Base-by-base conservation (phyloP, 2,888 invertebrate genomes). In the Heterodera filipjevi region DNA sequence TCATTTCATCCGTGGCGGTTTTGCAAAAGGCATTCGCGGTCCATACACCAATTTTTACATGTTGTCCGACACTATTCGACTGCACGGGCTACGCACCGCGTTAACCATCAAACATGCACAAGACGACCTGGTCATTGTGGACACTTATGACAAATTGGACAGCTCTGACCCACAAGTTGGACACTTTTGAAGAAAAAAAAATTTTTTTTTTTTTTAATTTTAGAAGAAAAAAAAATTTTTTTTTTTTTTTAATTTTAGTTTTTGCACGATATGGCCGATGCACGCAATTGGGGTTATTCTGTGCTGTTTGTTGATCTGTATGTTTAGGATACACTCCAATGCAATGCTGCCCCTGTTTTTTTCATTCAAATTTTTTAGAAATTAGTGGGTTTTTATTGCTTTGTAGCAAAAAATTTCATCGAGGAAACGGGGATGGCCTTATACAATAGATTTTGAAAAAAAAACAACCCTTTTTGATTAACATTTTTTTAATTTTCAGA, bases 221-320 rank as follows among this genome's bases (percentile, higher is more conserved):
- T 84, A 92, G 86, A n/a, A n/a, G n/a, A 8, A 12, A 8, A 44
- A 6, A 74, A 35, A 39, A 32, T 44, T 64, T 72, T 59, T 77
- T 86, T n/a, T n/a, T n/a, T n/a, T n/a, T n/a, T n/a, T n/a, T n/a
- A n/a, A n/a, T n/a, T n/a, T 27, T 84, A 92, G 86, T 96, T 92
- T 89, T 90, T 99, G 14, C 91, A 93, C 84, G 93, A 95, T 84
- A 90, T 99, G 75, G 93, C 94, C 46, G 93, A 94, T 85, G 92
- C 92, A 68, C 92, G 98, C 84, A 93, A 94, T 89, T 99, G 99
- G 99, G 99, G 99, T 19, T 94, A 95, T 64, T 95, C 97, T 16
- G 95, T 96, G 19, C 91, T 99, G 0, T 93, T 99, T 90, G 92
- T 98, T 76, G 95, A 98, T 90, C 93, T 39, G 82, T 81, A 70